These are phyloP conservation scores for Nephrotoma guestfalica DNA, from an alignment of 2,888 invertebrate genomes.

Conservation along the genomic window DNA sequence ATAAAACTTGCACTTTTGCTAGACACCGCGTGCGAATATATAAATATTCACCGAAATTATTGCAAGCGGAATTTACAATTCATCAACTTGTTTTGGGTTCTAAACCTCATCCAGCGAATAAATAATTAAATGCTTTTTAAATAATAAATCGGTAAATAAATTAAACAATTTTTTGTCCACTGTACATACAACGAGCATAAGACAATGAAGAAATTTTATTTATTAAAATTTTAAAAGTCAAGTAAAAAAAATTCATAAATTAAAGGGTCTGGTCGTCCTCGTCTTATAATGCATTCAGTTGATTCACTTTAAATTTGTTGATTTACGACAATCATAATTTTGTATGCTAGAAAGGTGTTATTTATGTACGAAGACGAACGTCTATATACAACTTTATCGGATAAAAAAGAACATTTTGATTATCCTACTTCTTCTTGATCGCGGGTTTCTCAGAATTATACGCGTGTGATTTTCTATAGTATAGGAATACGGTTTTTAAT, in stretches of 20 bases:
- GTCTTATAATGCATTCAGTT: not conserved
- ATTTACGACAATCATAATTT: not conserved
- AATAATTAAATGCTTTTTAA: not conserved
- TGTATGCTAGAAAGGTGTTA: not conserved
- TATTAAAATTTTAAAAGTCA: not conserved
- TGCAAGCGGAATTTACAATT: not conserved
- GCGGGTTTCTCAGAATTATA: not conserved
- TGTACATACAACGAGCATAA: not conserved
- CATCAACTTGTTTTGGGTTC: not conserved
- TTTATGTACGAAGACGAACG: not conserved
- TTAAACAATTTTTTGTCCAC: not conserved
- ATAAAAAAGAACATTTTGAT: not conserved
- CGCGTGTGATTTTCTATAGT: not conserved
- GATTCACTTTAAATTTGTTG: not conserved
- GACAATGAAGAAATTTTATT: not conserved
- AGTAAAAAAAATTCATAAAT: not conserved
- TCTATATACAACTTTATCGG: not conserved
- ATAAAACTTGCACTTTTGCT: not conserved
- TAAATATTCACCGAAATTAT: not conserved
- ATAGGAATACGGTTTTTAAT: not conserved
- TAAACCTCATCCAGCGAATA: not conserved
- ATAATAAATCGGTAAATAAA: not conserved
- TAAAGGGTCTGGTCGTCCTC: not conserved
- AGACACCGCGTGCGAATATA: not conserved
- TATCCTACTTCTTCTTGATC: not conserved